Conservation (phyloP, 2,113 vertebrate species). For the Corvus cornix region DNA sequence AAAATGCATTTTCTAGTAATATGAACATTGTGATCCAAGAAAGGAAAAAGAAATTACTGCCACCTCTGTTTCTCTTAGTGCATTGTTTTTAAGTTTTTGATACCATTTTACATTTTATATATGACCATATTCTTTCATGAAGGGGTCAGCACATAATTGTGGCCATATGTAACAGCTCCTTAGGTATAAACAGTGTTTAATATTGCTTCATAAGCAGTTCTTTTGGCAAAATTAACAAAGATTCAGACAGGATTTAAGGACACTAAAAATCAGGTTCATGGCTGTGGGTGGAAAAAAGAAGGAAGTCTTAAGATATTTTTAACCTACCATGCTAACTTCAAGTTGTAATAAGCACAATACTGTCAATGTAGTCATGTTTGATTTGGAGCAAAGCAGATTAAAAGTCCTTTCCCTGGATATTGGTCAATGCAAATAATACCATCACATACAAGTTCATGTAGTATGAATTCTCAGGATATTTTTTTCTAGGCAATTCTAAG, state of each 20-base stretch:
- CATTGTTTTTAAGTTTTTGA: not conserved
- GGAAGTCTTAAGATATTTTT: conserved; percentile 24
- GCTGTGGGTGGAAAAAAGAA: not conserved
- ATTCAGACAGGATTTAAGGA: not conserved
- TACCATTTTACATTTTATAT: not conserved
- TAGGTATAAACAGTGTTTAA: not conserved
- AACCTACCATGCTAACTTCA: not conserved
- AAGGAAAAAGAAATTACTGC: not conserved
- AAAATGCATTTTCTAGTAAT: not conserved
- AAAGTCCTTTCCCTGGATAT: not conserved
- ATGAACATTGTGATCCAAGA: not conserved
- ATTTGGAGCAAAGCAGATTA: not conserved
- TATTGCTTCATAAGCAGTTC: not conserved
- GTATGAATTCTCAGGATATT: not conserved
- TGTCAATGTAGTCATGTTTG: not conserved
- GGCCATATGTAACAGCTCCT: not conserved
- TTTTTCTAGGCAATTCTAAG: not conserved
- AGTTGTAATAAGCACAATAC: not conserved
- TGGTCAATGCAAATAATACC: not conserved
- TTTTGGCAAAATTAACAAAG: not conserved
- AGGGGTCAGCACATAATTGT: not conserved
- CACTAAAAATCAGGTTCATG: not conserved
- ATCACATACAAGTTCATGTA: not conserved
- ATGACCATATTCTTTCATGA: not conserved
- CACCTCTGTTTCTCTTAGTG: not conserved